Evolutionary conservation across 1,140 invertebrate species (phyloP).

Genomic region (Nebria ingens): DNA sequence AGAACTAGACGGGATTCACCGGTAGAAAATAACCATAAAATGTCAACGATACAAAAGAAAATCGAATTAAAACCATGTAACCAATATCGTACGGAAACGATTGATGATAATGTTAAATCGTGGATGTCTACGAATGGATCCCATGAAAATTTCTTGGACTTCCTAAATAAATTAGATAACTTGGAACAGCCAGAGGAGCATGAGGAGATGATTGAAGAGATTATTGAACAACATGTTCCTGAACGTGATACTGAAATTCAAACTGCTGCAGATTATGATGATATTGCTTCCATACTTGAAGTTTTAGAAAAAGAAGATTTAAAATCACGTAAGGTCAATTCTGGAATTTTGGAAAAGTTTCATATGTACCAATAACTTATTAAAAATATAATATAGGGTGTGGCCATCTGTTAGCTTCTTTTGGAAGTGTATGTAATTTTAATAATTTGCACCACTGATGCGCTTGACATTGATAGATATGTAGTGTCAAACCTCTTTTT

Average conservation of each 20-base stretch:
- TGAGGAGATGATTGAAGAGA: slow-evolving; percentile 3
- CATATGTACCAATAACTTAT: slow-evolving; percentile 6
- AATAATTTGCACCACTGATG: too few relatives aligned
- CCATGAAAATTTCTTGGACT: slow-evolving; percentile 20
- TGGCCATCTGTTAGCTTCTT: too few relatives aligned
- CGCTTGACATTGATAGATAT: too few relatives aligned
- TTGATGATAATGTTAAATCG: slow-evolving; percentile 18
- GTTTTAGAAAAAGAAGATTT: slow-evolving; percentile 28
- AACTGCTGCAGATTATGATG: slow-evolving; percentile 22
- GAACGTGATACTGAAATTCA: slow-evolving; percentile 13
- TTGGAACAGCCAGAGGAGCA: slow-evolving; percentile 12
- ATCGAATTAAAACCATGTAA: slow-evolving; percentile 19
- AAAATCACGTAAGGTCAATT: slow-evolving; percentile 30
- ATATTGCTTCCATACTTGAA: slow-evolving; percentile 28
- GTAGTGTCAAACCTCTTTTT: too few relatives aligned
- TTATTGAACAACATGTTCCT: slow-evolving; percentile 11
- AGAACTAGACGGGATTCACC: slow-evolving; percentile 7
- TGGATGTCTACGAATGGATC: slow-evolving; percentile 17
- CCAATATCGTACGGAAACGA: slow-evolving; percentile 12
- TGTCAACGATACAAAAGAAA: slow-evolving; percentile 15
- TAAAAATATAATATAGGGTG: background rate
- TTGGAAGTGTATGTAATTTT: too few relatives aligned
- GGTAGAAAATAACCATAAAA: slow-evolving; percentile 13
- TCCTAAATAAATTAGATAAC: slow-evolving; percentile 23
- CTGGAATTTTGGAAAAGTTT: slow-evolving; percentile 9